Conservation (phyloP, 1,140 invertebrate species). For the silkworm (Bombyx mori) region DNA sequence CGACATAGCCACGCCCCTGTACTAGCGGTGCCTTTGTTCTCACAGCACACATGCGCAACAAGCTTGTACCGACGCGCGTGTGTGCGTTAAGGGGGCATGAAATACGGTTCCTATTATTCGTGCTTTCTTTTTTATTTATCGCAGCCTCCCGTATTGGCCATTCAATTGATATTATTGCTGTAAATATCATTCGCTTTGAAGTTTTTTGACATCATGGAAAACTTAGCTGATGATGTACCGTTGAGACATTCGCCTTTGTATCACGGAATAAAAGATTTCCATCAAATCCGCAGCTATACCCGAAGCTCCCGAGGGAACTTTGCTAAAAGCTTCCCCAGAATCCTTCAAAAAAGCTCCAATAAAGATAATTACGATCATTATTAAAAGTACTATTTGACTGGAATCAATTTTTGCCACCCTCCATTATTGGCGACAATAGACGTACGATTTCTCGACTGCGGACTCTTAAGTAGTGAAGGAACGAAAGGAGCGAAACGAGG, state of each 20-base stretch:
- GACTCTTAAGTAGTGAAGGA: slow-evolving; percentile 35
- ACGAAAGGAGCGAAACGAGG: neutral
- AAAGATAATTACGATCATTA: slow-evolving; percentile 60
- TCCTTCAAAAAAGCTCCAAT: slow-evolving; percentile 22
- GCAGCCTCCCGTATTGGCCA: slow-evolving; percentile 28
- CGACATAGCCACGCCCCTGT: slow-evolving; percentile 26
- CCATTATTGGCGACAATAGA: slow-evolving; percentile 60
- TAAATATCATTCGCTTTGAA: no score
- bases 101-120: slow-evolving; percentile 50
- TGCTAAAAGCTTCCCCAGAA: slow-evolving; percentile 7
- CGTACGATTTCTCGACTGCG: slow-evolving; percentile 49
- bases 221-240: no score
- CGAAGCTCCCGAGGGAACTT: slow-evolving; percentile 4
- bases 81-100: slow-evolving; percentile 33
- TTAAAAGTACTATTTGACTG: slow-evolving; percentile 52
- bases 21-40: slow-evolving; percentile 40
- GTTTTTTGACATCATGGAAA: no score
- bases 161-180: slow-evolving; percentile 4
- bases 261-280: no score
- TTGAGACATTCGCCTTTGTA: no score
- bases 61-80: slow-evolving; percentile 10
- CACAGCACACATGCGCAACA: slow-evolving; percentile 42
- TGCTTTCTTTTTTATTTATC: slow-evolving; percentile 53
- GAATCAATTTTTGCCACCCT: slow-evolving; percentile 57
- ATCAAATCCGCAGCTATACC: neutral